Evolutionary conservation across 2,113 vertebrate species (phyloP), one percentile per base, ranked within the genome.

Genomic region (Zosterops pallidus): DNA sequence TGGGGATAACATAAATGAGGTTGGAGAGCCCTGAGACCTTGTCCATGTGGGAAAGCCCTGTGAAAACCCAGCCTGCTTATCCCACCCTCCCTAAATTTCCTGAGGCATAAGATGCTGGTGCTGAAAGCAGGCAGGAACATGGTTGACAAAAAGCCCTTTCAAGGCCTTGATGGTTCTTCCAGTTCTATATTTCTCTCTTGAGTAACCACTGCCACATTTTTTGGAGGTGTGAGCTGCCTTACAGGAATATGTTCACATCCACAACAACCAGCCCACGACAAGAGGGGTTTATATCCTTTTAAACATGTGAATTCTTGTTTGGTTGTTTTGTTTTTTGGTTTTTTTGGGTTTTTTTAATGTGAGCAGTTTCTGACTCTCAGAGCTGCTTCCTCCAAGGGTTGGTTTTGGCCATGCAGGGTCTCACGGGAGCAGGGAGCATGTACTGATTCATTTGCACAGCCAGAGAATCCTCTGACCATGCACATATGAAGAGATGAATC

Each of bases 401-500:
- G 77, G 26, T 82, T 87, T 91, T 80, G 93, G 62, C 78, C 5
- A 2, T 82, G 49, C 67, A 50, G 62, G 46, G 46, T 80, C 91
- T 94, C 42, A 3, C 1, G 10, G 93, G 67, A 86, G 33, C 42
- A 47, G 33, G 52, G 47, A 82, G 49, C 2, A 0, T 62, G 72
- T 68, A 39, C 57, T 95, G 84, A 91, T 89, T 91, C 81, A 91
- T 91, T 74, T 77, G 75, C 59, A 65, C 84, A 92, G 76, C 31
- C 69, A 79, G 62, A 89, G 63, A 22, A 92, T 77, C 49, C 19
- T 69, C 78, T 92, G 74, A 69, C 86, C 84, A 49, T 76, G 59
- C 39, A 46, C 41, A 76, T 84, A 87, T 42, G 82, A 89, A 85
- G 47, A 87, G 89, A 53, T 94, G 77, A 94, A 83, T 95, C 89